Conservation (phyloP, 2,888 invertebrate genomes). For the Timandra comae region DNA sequence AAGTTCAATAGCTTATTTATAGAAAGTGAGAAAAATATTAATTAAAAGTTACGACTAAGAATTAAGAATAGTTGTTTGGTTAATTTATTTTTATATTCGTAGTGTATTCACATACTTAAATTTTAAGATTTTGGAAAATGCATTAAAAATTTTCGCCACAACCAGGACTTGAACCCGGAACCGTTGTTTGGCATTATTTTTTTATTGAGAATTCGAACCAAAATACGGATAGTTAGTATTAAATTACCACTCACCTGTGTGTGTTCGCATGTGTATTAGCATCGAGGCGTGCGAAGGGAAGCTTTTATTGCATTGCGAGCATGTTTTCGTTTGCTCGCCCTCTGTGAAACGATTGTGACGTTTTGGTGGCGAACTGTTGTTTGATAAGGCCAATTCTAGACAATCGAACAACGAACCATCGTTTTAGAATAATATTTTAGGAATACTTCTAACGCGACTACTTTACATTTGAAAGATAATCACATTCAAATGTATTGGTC, state of each 20-base stretch:
- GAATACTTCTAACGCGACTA: conserved; percentile 7
- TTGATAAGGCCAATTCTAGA: conserved; percentile 86
- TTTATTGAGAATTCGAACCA: no score
- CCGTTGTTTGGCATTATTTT: no score
- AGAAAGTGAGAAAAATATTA: no score
- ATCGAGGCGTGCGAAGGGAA: conserved; percentile 88
- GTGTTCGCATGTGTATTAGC: conserved; percentile 85
- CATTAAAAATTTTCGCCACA: no score
- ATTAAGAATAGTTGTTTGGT: no score
- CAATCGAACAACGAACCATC: conserved; percentile 69
- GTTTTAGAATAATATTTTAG: conserved; percentile 37
- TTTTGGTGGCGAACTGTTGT: conserved; percentile 82
- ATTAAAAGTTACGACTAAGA: no score
- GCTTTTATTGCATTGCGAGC: conserved; percentile 82
- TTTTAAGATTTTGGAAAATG: no score
- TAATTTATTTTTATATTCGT: no score
- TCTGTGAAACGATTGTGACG: conserved; percentile 77
- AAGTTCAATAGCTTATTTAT: no score
- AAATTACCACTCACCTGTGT: conserved; percentile 80
- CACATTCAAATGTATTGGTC: conserved; percentile 3
- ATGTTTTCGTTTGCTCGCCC: conserved; percentile 77
- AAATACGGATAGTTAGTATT: no score
- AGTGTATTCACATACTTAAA: no score
- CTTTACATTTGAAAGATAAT: conserved; percentile 7
- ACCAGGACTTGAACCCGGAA: no score